A percentile compares a stretch with the other conserved stretches of the same genome.
phyloP scores from a whole-genome alignment of 1,140 invertebrate genomes.

The Eueides isabella region DNA sequence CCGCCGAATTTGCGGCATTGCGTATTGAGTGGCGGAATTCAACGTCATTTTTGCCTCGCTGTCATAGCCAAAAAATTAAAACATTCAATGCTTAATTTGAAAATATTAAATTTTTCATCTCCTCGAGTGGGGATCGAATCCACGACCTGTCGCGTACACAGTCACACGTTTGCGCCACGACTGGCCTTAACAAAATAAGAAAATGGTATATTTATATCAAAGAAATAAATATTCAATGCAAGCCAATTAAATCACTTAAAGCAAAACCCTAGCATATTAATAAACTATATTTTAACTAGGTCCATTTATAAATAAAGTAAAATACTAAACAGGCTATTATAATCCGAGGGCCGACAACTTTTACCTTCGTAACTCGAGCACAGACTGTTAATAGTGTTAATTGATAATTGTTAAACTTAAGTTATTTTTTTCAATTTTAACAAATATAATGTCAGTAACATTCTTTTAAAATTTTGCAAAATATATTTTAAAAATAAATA shows the following conservation, averaged over 20 bases:
- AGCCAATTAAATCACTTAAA: background rate
- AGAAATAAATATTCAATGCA: background rate
- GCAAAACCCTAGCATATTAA: background rate
- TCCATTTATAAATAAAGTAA: slow-evolving; percentile 2
- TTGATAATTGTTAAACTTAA: background rate
- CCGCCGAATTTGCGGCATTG: no score
- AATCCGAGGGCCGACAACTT: slow-evolving; percentile 37
- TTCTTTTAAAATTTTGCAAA: background rate
- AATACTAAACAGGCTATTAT: slow-evolving; percentile 12
- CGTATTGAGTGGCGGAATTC: no score
- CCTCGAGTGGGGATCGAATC: no score
- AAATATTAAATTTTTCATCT: no score
- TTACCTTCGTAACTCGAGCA: slow-evolving; percentile 34
- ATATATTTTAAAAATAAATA: background rate
- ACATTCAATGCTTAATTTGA: no score
- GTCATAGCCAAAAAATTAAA: no score
- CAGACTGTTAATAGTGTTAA: background rate
- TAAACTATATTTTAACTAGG: background rate
- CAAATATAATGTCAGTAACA: background rate
- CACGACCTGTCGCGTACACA: no score
- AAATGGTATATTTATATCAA: background rate
- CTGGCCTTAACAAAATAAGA: no score
- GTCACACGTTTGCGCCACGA: no score
- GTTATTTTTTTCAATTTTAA: background rate
- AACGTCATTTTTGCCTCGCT: no score